Base-by-base conservation (phyloP, 2,113 vertebrate genomes). In the Daphoenositta chrysoptera region DNA sequence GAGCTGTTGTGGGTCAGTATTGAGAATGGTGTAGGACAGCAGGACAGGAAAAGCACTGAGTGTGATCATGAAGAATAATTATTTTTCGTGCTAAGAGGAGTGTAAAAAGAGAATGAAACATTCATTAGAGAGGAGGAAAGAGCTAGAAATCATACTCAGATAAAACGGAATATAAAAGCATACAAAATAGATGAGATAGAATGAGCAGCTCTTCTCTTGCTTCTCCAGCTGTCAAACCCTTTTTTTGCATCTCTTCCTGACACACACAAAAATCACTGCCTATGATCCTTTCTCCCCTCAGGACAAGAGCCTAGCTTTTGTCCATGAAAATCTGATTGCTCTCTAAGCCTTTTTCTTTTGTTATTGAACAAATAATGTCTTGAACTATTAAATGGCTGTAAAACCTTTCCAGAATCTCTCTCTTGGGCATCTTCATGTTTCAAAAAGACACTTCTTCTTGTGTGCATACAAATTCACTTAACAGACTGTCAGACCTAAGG, bases 311-410 rank as follows among this genome's bases (percentile, higher is more conserved):
- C 39, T 60, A 63, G 61, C 57, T 88, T 94, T 91, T 95, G 89
- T 94, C 87, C 94, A 86, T 83, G 75, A 91, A 95, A 96, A 94
- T 97, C 90, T 93, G 92, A 93, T 92, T 92, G 68, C 79, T 95
- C 88, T 93, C 90, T 86, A 92, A 96, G 87, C 47, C 68, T 73
- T 89, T 94, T 88, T 56, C 76, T 81, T 96, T 90, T 13, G 1
- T 96, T 96, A 91, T 90, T 96, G 93, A 95, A 94, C 88, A 96
- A 95, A 96, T 95, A 95, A 86, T 94, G 60, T 91, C 94, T 93
- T 88, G 68, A 94, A 94, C 87, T 92, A 93, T 78, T 94, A 91
- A 96, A 93, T 86, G 71, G n/a, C 93, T 81, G 85, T 88, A 95
- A 97, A 96, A 91, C 33, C 85, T 95, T 94, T 85, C 92, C 58